These are phyloP conservation scores for Pheosia tremula DNA, from an alignment of 2,888 invertebrate species.

Conservation along the genomic window DNA sequence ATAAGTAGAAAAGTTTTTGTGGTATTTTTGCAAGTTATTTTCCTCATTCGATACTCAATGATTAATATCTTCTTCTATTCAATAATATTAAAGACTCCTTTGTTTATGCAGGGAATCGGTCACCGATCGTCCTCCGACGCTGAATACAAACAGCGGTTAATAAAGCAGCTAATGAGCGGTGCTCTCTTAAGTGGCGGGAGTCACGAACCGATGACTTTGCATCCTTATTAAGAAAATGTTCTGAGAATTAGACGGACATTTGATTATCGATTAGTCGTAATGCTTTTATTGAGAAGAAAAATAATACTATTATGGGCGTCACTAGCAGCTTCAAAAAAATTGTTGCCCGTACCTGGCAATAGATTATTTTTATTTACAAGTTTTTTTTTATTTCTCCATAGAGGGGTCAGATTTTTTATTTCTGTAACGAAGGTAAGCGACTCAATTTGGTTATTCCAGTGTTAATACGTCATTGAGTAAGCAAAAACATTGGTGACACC, in stretches of 20 bases:
- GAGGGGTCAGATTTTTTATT: no score
- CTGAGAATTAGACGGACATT: conserved; percentile 35
- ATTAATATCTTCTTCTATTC: conserved; percentile 16
- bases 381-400: no score
- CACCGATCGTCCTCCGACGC: conserved; percentile 43
- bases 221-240: conserved; percentile 53
- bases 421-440: no score
- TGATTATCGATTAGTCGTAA: background rate
- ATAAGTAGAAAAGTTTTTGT: background rate
- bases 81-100: conserved; percentile 42
- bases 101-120: conserved; percentile 42
- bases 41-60: background rate
- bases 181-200: conserved; percentile 44
- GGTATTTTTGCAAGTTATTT: background rate
- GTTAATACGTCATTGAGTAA: no score
- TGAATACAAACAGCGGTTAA: conserved; percentile 60
- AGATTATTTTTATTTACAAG: no score
- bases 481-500: no score
- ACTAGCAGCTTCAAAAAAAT: no score
- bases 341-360: no score
- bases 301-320: no score
- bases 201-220: conserved; percentile 41
- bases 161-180: conserved; percentile 47
- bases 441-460: no score
- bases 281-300: background rate